Evolutionary conservation across 1,140 invertebrate genomes (phyloP).

Genomic region (Centruroides vittatus): DNA sequence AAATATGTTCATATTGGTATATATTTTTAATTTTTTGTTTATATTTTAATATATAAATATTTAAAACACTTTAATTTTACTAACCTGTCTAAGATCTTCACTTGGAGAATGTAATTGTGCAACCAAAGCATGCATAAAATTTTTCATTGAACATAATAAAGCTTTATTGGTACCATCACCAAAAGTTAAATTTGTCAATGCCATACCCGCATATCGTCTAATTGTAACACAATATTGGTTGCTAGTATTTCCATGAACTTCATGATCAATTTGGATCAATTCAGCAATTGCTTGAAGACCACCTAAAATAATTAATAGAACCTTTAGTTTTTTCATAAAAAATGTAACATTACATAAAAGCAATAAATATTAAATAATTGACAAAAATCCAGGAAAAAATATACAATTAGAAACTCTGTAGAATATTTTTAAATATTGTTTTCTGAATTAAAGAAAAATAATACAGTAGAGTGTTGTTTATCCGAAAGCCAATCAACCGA

Average conservation of each 20-base stretch:
- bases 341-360: too few species aligned
- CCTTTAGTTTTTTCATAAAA: too few species aligned
- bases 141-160: constrained; percentile 72
- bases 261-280: constrained; percentile 49
- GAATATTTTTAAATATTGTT: too few species aligned
- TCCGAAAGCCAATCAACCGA: too few species aligned
- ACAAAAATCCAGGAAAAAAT: too few species aligned
- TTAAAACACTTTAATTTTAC: background rate
- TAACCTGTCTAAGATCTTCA: constrained; percentile 75
- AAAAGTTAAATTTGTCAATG: constrained; percentile 91
- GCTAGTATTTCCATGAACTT: constrained; percentile 58
- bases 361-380: too few species aligned
- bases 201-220: constrained; percentile 86
- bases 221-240: constrained; percentile 74
- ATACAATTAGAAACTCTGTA: too few species aligned
- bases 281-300: constrained; percentile 80
- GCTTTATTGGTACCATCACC: constrained; percentile 92
- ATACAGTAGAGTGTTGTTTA: too few species aligned
- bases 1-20: too few species aligned
- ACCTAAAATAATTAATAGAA: constrained; percentile 28
- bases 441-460: too few species aligned
- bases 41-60: too few species aligned
- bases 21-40: too few species aligned
- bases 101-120: constrained; percentile 71
- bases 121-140: constrained; percentile 79